Base-by-base conservation (phyloP, 2,888 invertebrate species). In the Reticulitermes lucifugus region DNA sequence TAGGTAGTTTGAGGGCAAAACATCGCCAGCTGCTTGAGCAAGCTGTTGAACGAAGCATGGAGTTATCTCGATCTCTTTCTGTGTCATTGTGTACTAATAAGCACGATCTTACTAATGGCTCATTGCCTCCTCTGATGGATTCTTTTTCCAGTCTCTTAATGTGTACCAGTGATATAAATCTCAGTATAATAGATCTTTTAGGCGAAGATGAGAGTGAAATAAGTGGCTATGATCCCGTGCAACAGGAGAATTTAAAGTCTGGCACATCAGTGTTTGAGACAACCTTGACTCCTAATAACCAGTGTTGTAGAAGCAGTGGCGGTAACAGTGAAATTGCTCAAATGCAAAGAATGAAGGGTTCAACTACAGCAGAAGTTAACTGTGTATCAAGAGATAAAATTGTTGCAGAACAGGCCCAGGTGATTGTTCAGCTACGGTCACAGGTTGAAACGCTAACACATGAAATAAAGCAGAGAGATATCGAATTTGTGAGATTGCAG, bases 401-500 rank as follows among this genome's bases (percentile, higher is more conserved):
- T n/a, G 46, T 43, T 25, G 59, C 21, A 9, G 70, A 83, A 10
- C 55, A 73, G 21, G 70, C 41, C n/a, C 46, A 59, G 25, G 10
- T 86, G 89, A 90, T 79, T 89, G 90, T 83, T 86, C 88, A 59
- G 5, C 87, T 91, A 83, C 88, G 91, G 71, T 88, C 89, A 80
- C 90, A 91, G 88, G 89, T 91, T 41, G 89, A 90, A 55, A 89
- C 90, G 85, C 88, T 91, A 46, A 91, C 85, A 84, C 86, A 87
- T 75, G 85, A 83, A 65, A 43, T 85, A 22, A 46, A 51, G 59
- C 83, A 85, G 85, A 65, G 83, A 25, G 79, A 85, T 41, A 70
- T 46, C 1, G 46, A 77, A 77, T 46, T 46, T 51, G 46, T 10
- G 2, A 43, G 22, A 10, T 77, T 46, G 10, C 77, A 77, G 9